These are phyloP conservation scores for Rosalia funebris DNA, from an alignment of 2,888 invertebrate species.

Conservation along the genomic window DNA sequence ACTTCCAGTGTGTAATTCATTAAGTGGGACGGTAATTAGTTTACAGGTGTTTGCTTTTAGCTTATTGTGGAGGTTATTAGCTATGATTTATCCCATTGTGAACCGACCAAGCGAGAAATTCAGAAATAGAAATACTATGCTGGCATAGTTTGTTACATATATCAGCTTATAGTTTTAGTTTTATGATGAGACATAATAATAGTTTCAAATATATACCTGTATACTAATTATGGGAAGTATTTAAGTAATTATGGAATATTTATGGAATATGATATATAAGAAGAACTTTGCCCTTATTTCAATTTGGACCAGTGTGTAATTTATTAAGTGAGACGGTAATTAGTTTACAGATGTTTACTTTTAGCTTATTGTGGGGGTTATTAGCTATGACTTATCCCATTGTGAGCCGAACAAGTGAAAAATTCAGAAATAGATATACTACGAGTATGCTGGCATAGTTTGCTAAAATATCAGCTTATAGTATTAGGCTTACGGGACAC, in stretches of 20 bases:
- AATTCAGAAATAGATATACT: neutral
- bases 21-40: conserved; percentile 17
- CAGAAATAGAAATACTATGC: neutral
- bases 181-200: too few species aligned
- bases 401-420: conserved; percentile 2
- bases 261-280: too few species aligned
- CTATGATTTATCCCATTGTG: conserved; percentile 18
- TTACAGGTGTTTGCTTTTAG: conserved; percentile 34
- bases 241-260: too few species aligned
- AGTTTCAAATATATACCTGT: too few species aligned
- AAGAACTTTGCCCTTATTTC: too few species aligned
- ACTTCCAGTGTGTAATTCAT: conserved; percentile 4
- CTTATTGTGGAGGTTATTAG: conserved; percentile 29
- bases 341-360: conserved; percentile 35
- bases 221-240: too few species aligned
- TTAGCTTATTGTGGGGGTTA: conserved; percentile 25
- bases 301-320: too few species aligned
- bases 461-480: too few species aligned
- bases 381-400: conserved; percentile 24
- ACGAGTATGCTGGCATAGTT: conserved; percentile 2
- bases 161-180: too few species aligned
- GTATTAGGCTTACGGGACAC: too few species aligned
- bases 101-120: neutral
- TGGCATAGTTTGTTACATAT: conserved; percentile 11
- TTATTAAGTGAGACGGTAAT: conserved; percentile 13